A percentile compares a stretch with the other conserved stretches of the same genome.
Conservation (phyloP, 2,888 invertebrate genomes). For the Ornithoptera alexandrae region DNA sequence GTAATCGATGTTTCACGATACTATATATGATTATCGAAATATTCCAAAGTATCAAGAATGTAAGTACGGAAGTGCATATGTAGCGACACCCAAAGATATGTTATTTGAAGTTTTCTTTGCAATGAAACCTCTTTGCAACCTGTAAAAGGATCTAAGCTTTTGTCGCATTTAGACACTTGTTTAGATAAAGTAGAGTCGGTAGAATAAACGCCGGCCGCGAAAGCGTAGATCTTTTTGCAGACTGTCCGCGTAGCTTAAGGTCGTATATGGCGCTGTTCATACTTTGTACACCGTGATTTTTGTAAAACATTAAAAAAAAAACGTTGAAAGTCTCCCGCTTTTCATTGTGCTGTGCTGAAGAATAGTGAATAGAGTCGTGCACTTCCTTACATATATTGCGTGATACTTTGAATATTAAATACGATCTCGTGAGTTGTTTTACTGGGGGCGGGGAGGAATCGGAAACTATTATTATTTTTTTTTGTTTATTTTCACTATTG, state of each 20-base stretch:
- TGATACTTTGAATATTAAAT: constrained; percentile 38
- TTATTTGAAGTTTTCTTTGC: constrained; percentile 26
- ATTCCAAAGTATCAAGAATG: constrained; percentile 44
- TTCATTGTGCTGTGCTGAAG: constrained; percentile 76
- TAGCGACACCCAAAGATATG: constrained; percentile 35
- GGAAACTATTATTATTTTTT: not conserved
- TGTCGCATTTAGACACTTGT: not conserved
- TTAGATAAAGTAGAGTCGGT: not conserved
- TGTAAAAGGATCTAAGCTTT: constrained; percentile 16
- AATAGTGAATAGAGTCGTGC: constrained; percentile 74
- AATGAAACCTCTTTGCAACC: constrained; percentile 9
- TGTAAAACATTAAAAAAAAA: constrained; percentile 61
- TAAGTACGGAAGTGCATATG: constrained; percentile 70
- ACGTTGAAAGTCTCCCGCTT: constrained; percentile 46
- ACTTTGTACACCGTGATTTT: constrained; percentile 43
- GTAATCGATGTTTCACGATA: constrained; percentile 6
- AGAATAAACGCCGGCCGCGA: not conserved
- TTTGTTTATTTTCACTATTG: constrained; percentile 86
- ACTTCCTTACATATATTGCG: constrained; percentile 69
- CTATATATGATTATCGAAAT: constrained; percentile 18
- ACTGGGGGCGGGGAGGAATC: not conserved
- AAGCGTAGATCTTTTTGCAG: constrained; percentile 21
- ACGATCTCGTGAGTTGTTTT: constrained; percentile 32
- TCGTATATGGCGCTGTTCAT: constrained; percentile 13
- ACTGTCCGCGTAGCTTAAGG: constrained; percentile 25